Percentiles rank a stretch among this genome's conserved stretches.
phyloP scores from a whole-genome alignment of 2,797 vertebrate genomes.

The Graptemys geographica region DNA sequence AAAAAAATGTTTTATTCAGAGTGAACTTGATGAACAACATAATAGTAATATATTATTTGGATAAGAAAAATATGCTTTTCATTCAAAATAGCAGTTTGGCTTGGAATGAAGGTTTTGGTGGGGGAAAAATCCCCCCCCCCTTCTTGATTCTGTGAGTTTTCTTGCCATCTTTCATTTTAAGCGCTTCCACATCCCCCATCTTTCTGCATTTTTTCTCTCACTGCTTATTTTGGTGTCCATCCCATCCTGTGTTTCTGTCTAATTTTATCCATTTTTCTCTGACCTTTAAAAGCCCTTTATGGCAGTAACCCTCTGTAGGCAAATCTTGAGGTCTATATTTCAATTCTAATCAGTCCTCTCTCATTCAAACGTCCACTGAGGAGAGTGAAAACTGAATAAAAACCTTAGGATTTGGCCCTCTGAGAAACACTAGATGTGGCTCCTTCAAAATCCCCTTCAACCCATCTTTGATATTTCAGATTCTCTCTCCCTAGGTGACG shows the following conservation, averaged over 20 bases:
- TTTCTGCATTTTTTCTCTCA: not conserved
- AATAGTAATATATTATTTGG: conserved; percentile 47
- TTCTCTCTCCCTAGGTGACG: not conserved
- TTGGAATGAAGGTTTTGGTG: conserved; percentile 22
- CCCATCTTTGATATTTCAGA: fast-evolving
- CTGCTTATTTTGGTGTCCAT: not conserved
- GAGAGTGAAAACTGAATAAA: fast-evolving
- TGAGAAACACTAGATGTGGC: not conserved
- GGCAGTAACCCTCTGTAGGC: not conserved
- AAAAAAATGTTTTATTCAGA: conserved; percentile 49
- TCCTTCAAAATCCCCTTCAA: not conserved
- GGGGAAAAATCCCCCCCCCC: not conserved
- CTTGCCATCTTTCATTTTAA: not conserved
- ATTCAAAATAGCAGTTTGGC: conserved; percentile 19
- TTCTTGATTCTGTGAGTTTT: not conserved
- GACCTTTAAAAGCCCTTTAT: not conserved
- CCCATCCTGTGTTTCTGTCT: not conserved
- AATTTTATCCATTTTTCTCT: not conserved
- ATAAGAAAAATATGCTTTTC: conserved; percentile 37
- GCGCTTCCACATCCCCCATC: fast-evolving
- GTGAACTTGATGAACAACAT: conserved; percentile 59
- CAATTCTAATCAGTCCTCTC: not conserved
- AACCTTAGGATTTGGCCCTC: fast-evolving
- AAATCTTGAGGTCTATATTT: not conserved
- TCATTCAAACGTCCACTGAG: not conserved